Percentiles rank a stretch among this genome's conserved stretches.
Conservation (phyloP, 2,113 vertebrate species). For the Rhabdomys dilectus region DNA sequence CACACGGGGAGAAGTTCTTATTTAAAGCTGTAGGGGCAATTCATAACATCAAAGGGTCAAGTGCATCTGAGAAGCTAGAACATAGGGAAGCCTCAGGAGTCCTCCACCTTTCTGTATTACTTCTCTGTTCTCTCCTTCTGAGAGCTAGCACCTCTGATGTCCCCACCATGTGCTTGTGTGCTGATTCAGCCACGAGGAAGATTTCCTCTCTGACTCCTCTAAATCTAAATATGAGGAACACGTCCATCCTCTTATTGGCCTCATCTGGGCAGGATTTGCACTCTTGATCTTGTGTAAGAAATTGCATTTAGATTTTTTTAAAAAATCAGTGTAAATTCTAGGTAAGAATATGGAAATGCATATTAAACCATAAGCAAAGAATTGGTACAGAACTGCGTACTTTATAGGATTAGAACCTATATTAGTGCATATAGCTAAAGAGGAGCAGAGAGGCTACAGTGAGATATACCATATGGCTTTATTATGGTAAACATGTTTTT, state of each 20-base stretch:
- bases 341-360: neutral
- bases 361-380: neutral
- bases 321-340: neutral
- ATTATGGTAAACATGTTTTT: neutral
- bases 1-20: neutral
- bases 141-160: neutral
- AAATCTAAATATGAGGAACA: neutral
- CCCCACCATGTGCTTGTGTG: no score
- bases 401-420: neutral
- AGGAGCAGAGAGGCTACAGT: neutral
- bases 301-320: neutral
- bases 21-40: neutral
- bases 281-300: neutral
- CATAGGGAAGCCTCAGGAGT: accelerated
- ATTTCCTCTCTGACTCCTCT: neutral
- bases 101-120: no score
- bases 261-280: neutral
- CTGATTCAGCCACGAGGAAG: neutral
- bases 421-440: neutral
- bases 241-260: neutral
- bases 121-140: neutral
- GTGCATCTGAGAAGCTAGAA: neutral
- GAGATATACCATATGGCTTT: neutral
- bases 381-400: neutral
- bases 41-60: neutral